These are phyloP conservation scores for Megaleporinus macrocephalus DNA, from an alignment of 2,113 vertebrate species.

Conservation along the genomic window DNA sequence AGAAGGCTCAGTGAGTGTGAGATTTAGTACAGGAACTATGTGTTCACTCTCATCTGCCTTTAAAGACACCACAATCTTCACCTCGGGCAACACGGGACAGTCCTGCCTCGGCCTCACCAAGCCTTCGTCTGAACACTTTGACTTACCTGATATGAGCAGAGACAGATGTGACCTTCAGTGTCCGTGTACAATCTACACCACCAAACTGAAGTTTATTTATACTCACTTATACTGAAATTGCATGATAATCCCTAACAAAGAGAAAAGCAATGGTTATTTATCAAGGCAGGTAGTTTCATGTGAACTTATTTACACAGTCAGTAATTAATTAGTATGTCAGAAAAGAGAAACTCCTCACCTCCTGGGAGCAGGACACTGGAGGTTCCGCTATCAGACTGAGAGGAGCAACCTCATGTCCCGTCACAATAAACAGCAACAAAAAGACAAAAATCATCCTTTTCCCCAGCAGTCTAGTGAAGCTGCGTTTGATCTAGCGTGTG, in stretches of 20 bases:
- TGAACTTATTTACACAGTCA: neutral
- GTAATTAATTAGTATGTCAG: no score
- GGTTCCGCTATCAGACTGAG: constrained; percentile 56
- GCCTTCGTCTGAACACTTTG: constrained; percentile 57
- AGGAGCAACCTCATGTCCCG: constrained; percentile 17
- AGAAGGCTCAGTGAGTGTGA: constrained; percentile 55
- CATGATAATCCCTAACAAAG: constrained; percentile 57
- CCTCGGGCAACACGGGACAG: constrained; percentile 33
- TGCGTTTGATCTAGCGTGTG: neutral
- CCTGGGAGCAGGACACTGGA: constrained; percentile 58
- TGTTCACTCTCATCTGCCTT: constrained; percentile 39
- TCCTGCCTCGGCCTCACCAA: rapidly evolving
- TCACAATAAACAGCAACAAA: constrained; percentile 28
- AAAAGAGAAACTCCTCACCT: constrained; percentile 54
- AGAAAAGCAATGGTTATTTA: neutral
- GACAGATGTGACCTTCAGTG: neutral
- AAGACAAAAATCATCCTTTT: constrained; percentile 1
- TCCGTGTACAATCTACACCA: neutral
- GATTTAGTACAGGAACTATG: constrained; percentile 57
- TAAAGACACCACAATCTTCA: neutral
- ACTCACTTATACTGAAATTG: constrained; percentile 65
- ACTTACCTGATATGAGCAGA: constrained; percentile 54
- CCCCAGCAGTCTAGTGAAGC: neutral
- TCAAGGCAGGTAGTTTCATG: neutral
- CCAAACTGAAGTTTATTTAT: neutral